These are phyloP conservation scores for Psettodes erumei DNA, from an alignment of 2,113 vertebrate species.

Conservation along the genomic window DNA sequence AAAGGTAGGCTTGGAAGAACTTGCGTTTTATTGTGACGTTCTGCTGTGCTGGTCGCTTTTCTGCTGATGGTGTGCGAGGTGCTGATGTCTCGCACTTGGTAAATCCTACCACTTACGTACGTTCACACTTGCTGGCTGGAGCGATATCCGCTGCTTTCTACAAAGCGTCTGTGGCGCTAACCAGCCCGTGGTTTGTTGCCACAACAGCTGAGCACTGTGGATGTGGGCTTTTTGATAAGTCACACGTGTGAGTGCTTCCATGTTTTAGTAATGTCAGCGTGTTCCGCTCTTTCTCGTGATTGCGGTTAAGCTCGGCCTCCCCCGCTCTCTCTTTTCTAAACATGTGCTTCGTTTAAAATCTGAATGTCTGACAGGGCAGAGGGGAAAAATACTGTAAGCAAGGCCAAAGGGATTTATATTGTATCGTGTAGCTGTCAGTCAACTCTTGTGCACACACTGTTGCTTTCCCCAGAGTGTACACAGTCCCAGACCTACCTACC, in stretches of 20 bases:
- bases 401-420: constrained; percentile 22
- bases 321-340: background rate
- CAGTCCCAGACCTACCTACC: constrained; percentile 48
- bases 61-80: background rate
- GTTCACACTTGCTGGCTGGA: background rate
- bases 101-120: background rate
- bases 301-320: no score
- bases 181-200: constrained; percentile 38
- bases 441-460: constrained; percentile 61
- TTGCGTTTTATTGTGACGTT: background rate
- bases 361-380: background rate
- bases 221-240: constrained; percentile 28
- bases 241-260: background rate
- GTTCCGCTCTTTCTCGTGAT: background rate
- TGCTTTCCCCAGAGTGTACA: constrained; percentile 62
- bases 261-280: background rate
- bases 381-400: background rate
- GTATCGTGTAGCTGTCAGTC: constrained; percentile 30
- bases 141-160: background rate
- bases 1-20: constrained; percentile 81
- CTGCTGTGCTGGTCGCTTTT: background rate
- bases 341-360: background rate
- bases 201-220: constrained; percentile 11
- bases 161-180: background rate
- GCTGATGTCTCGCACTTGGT: background rate